Conservation (phyloP, 2,113 vertebrate species). For the Todiramphus chloris region DNA sequence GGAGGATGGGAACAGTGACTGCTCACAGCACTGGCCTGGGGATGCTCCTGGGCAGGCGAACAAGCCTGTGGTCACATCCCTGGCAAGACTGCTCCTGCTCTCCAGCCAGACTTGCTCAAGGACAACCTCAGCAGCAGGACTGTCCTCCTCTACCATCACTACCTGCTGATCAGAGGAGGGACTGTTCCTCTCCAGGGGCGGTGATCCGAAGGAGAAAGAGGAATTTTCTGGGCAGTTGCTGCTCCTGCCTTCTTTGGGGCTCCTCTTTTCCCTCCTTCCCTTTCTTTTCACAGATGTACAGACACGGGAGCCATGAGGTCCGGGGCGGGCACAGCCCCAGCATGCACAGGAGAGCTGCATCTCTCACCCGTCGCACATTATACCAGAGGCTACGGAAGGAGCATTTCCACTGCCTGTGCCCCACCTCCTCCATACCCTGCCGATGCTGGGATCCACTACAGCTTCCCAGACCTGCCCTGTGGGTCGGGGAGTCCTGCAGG, state of each 20-base stretch:
- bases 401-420: neutral
- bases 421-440: neutral
- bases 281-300: neutral
- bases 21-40: neutral
- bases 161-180: neutral
- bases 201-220: neutral
- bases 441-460: neutral
- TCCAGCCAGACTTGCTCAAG: neutral
- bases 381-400: neutral
- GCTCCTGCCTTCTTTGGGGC: neutral
- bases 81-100: neutral
- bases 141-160: neutral
- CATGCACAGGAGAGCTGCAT: accelerated
- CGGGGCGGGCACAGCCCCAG: neutral
- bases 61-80: neutral
- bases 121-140: neutral
- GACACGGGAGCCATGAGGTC: accelerated
- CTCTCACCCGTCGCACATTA: neutral
- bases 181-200: neutral
- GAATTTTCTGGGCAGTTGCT: neutral
- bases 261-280: neutral
- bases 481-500: neutral
- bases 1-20: accelerated
- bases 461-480: neutral
- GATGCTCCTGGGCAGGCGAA: neutral